These are phyloP conservation scores for Phoeniculus purpureus DNA, from an alignment of 2,797 vertebrate genomes.

Conservation along the genomic window DNA sequence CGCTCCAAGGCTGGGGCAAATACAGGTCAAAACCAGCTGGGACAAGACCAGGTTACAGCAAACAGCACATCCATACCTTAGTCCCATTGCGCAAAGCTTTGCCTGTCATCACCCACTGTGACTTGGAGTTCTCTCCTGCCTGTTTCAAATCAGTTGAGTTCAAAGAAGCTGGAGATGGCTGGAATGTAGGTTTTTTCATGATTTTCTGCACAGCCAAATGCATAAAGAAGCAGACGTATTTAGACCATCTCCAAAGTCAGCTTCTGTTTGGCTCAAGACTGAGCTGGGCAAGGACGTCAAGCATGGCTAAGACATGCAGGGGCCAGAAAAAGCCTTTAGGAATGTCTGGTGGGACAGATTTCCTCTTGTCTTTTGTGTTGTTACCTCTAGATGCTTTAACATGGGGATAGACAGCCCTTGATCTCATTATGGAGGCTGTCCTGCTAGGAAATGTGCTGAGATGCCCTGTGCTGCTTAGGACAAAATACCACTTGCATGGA, in stretches of 20 bases:
- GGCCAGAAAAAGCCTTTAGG: constrained; percentile 52
- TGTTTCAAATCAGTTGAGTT: background rate
- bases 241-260: constrained; percentile 55
- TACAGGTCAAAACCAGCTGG: background rate
- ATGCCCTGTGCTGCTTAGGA: background rate
- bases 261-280: constrained; percentile 56
- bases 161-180: background rate
- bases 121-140: background rate
- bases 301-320: background rate
- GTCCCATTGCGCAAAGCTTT: background rate
- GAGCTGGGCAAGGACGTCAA: constrained; percentile 32
- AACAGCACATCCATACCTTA: background rate
- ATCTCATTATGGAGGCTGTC: background rate
- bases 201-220: background rate
- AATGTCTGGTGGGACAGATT: constrained; percentile 38
- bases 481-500: accelerated
- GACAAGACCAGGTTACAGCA: background rate
- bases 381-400: background rate
- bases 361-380: background rate
- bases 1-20: background rate
- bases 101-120: background rate
- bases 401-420: background rate
- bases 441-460: background rate
- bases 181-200: background rate
- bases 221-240: constrained; percentile 24